phyloP scores from a whole-genome alignment of 2,888 invertebrate species.

The Epinotia ramella region DNA sequence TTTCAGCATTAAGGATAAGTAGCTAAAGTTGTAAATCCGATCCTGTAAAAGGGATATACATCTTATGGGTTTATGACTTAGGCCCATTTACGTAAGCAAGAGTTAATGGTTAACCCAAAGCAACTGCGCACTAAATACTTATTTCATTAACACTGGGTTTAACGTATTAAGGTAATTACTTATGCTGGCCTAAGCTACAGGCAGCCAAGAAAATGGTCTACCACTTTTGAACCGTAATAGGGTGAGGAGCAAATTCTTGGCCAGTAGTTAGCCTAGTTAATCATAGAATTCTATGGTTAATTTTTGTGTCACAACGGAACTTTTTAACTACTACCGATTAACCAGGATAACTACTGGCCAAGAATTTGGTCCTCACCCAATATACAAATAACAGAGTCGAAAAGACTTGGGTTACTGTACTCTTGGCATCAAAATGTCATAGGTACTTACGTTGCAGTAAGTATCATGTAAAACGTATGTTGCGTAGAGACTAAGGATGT shows the following conservation, averaged over 20 bases:
- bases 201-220: background rate
- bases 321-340: too few species aligned
- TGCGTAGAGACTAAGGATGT: background rate
- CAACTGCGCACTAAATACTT: background rate
- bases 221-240: background rate
- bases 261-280: too few species aligned
- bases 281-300: too few species aligned
- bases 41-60: background rate
- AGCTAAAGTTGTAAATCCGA: background rate
- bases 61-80: background rate
- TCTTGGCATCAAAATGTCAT: background rate
- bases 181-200: background rate
- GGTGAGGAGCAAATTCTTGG: too few species aligned
- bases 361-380: too few species aligned
- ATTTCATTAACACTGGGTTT: slow-evolving; percentile 13
- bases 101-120: background rate
- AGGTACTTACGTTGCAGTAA: background rate
- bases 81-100: slow-evolving; percentile 4
- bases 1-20: background rate
- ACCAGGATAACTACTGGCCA: too few species aligned
- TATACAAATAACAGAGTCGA: too few species aligned
- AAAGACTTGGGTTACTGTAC: background rate
- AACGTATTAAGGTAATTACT: slow-evolving; percentile 7
- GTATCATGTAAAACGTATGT: background rate
- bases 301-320: too few species aligned